phyloP scores from a whole-genome alignment of 2,113 vertebrate species.

The Aleadryas rufinucha region DNA sequence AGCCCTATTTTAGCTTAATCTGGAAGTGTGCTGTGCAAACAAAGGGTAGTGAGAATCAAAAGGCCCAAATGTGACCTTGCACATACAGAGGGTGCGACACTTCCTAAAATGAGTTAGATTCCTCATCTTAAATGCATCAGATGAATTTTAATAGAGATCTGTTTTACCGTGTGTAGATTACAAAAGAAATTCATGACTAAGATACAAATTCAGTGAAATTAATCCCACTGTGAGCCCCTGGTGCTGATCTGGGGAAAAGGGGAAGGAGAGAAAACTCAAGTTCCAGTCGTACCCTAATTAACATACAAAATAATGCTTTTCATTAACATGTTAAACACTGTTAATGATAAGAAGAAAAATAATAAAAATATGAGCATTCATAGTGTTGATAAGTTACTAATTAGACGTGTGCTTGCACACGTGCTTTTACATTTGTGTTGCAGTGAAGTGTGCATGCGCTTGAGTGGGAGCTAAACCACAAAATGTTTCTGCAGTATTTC shows the following conservation, averaged over 20 bases:
- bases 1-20: background rate
- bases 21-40: background rate
- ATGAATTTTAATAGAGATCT: background rate
- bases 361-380: background rate
- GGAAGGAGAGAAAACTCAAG: background rate
- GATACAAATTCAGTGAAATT: background rate
- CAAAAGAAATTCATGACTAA: background rate
- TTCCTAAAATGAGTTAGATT: background rate
- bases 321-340: background rate
- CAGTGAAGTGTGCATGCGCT: background rate
- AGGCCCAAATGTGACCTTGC: background rate
- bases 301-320: background rate
- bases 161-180: background rate
- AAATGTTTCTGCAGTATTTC: background rate
- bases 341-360: background rate
- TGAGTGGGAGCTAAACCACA: background rate
- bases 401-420: background rate
- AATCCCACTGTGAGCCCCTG: background rate
- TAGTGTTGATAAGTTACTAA: background rate
- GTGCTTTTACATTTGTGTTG: background rate
- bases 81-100: background rate
- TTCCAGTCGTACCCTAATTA: background rate
- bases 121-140: background rate
- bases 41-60: background rate
- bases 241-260: background rate